phyloP scores from a whole-genome alignment of 2,888 invertebrate species.

The Andrena hattorfiana region DNA sequence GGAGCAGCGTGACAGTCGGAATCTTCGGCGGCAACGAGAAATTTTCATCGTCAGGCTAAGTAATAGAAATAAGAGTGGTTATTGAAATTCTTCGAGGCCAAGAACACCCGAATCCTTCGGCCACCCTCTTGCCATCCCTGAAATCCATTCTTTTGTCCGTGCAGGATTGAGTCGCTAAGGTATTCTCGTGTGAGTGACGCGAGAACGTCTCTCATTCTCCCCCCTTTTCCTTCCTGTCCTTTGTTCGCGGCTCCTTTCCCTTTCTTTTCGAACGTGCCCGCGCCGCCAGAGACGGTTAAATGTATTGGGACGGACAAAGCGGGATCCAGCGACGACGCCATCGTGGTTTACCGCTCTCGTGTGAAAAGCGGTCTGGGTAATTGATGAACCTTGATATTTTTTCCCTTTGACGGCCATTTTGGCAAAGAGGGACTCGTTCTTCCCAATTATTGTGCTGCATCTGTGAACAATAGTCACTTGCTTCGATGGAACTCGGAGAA shows the following conservation, averaged over 20 bases:
- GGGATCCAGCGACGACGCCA: conserved; percentile 51
- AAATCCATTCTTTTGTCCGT: conserved; percentile 70
- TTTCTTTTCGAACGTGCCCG: conserved; percentile 16
- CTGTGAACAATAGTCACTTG: too few species aligned
- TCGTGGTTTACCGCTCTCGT: conserved; percentile 50
- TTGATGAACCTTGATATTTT: conserved; percentile 52
- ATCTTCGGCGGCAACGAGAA: conserved; percentile 49
- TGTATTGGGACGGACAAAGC: conserved; percentile 55
- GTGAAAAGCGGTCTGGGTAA: conserved; percentile 47
- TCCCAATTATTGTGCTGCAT: background rate
- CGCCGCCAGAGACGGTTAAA: conserved; percentile 49
- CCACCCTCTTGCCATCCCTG: conserved; percentile 34
- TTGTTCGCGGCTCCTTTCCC: conserved; percentile 43
- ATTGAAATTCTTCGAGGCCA: conserved; percentile 78
- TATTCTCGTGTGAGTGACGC: conserved; percentile 75
- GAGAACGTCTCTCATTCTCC: conserved; percentile 72
- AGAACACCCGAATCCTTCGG: conserved; percentile 38
- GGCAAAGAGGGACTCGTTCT: background rate
- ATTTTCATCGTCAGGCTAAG: conserved; percentile 61
- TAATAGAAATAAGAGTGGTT: conserved; percentile 77
- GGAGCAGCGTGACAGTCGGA: conserved; percentile 38
- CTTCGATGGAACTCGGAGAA: too few species aligned
- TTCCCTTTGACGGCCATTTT: background rate
- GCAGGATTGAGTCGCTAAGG: conserved; percentile 67
- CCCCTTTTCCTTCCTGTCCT: conserved; percentile 29